Percentiles rank a stretch among this genome's conserved stretches.
Evolutionary conservation across 2,113 vertebrate species (phyloP).

Genomic region (Trogon surrucura): DNA sequence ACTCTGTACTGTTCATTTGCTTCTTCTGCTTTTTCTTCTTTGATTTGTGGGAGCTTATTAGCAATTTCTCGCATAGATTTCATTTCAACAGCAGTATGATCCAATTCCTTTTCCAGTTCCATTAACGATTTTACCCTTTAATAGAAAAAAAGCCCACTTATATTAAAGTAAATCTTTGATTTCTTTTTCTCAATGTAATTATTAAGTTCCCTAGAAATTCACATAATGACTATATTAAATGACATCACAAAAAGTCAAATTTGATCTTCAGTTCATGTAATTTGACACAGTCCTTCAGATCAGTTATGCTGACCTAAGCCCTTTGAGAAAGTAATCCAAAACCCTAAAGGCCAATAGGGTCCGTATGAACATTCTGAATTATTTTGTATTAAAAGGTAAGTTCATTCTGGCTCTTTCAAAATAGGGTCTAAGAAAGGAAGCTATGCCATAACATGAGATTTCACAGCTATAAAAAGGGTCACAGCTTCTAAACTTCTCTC

Average conservation of each 20-base stretch:
- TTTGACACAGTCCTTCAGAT: neutral
- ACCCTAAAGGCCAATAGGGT: neutral
- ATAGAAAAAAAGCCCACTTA: constrained; percentile 30
- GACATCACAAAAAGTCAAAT: constrained; percentile 12
- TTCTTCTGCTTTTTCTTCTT: constrained; percentile 64
- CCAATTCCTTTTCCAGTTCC: constrained; percentile 83
- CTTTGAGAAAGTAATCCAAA: neutral
- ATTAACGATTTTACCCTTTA: constrained; percentile 84
- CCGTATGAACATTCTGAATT: neutral
- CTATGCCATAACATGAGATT: neutral
- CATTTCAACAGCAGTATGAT: constrained; percentile 79
- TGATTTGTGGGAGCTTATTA: constrained; percentile 52
- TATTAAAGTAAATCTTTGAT: neutral
- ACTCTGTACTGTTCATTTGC: constrained; percentile 68
- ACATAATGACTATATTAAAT: neutral
- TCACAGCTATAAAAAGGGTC: neutral
- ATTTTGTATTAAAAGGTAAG: neutral
- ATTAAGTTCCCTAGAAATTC: constrained; percentile 11
- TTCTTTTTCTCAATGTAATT: neutral
- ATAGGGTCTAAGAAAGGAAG: neutral
- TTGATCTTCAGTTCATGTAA: neutral
- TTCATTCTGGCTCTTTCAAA: neutral
- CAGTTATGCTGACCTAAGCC: constrained; percentile 1
- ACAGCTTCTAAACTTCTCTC: neutral
- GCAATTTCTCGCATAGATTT: constrained; percentile 74